phyloP scores from a whole-genome alignment of 2,888 invertebrate species.

The Drosophila mimica region DNA sequence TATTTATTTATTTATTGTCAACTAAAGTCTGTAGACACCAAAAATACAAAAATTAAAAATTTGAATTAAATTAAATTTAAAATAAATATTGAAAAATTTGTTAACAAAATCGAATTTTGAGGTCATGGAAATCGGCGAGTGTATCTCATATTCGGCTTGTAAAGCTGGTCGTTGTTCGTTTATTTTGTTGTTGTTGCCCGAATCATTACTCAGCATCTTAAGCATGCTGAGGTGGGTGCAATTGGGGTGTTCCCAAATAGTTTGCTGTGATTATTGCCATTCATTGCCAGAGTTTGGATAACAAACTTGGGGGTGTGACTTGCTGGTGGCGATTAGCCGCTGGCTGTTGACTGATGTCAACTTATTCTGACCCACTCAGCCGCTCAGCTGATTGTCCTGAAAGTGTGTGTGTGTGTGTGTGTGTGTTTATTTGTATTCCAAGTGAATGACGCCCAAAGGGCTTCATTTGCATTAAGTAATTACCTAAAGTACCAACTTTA shows the following conservation, averaged over 20 bases:
- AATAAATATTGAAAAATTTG: too few relatives aligned
- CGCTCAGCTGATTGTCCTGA: background rate
- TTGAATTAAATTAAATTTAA: too few relatives aligned
- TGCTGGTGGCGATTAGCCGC: slow-evolving; percentile 31
- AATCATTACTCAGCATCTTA: slow-evolving; percentile 67
- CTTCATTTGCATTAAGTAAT: slow-evolving; percentile 73
- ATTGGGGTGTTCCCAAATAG: slow-evolving; percentile 39
- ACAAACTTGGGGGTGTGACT: slow-evolving; percentile 40
- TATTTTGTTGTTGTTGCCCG: slow-evolving; percentile 29
- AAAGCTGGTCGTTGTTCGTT: background rate
- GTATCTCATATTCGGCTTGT: background rate
- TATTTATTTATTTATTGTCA: too few relatives aligned
- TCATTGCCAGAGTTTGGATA: slow-evolving; percentile 62
- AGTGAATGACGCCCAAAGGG: slow-evolving; percentile 46
- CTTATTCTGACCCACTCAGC: background rate
- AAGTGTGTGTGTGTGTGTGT: slow-evolving; percentile 50
- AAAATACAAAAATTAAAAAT: too few relatives aligned
- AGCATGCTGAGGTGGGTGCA: background rate
- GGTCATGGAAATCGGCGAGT: background rate
- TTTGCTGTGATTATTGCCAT: slow-evolving; percentile 70
- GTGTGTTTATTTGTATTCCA: slow-evolving; percentile 55
- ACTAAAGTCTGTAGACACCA: too few relatives aligned
- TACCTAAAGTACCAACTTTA: slow-evolving; percentile 57
- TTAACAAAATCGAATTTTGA: background rate
- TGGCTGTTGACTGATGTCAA: slow-evolving; percentile 25